These are phyloP conservation scores for Drosophila limbata DNA, from an alignment of 2,888 invertebrate species.

Conservation along the genomic window DNA sequence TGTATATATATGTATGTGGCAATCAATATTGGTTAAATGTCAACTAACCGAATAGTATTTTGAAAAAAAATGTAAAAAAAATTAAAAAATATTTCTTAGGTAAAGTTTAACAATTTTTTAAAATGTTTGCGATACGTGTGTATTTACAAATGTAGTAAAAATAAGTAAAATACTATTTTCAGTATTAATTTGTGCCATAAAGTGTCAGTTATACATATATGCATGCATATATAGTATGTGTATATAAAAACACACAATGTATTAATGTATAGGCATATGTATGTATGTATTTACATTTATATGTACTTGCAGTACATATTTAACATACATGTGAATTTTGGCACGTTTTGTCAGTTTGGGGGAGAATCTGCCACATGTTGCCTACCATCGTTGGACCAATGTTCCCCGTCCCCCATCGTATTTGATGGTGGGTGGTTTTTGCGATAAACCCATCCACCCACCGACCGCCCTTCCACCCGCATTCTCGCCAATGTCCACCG, in stretches of 20 bases:
- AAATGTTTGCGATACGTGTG: too few relatives aligned
- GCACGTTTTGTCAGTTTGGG: constrained; percentile 8
- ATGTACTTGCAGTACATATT: constrained; percentile 13
- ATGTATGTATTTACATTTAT: constrained; percentile 2
- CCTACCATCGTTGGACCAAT: constrained; percentile 11
- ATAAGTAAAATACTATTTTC: neutral
- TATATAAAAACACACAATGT: constrained; percentile 1
- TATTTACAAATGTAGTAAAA: too few relatives aligned
- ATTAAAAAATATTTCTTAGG: too few relatives aligned
- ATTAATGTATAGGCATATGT: neutral
- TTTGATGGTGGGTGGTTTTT: constrained; percentile 29
- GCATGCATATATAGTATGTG: neutral
- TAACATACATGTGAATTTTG: constrained; percentile 5
- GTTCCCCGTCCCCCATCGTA: neutral
- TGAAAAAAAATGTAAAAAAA: too few relatives aligned
- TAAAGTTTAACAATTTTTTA: too few relatives aligned
- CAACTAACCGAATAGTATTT: too few relatives aligned
- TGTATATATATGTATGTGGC: too few relatives aligned
- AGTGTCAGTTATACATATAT: neutral
- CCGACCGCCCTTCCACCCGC: constrained; percentile 6
- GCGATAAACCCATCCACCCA: constrained; percentile 19
- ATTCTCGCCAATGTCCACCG: constrained; percentile 41
- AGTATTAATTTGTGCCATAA: neutral
- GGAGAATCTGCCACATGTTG: constrained; percentile 35
- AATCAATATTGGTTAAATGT: too few relatives aligned